Conservation (phyloP, 2,888 invertebrate species). For the Bruchidius siliquastri region DNA sequence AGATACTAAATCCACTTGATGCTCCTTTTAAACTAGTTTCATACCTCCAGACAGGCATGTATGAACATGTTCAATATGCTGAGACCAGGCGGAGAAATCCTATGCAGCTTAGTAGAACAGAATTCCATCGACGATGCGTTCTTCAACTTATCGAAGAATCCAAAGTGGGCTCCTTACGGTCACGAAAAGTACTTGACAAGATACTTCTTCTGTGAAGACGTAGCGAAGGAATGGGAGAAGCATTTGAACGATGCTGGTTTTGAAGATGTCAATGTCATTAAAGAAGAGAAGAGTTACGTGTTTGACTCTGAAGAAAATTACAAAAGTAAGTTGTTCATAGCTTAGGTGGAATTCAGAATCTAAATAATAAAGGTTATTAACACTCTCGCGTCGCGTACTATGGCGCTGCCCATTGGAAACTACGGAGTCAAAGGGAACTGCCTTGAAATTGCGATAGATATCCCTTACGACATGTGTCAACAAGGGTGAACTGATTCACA, state of each 20-base stretch:
- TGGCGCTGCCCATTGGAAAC: too few relatives aligned
- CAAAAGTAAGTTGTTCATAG: not conserved
- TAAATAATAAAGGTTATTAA: too few relatives aligned
- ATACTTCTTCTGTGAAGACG: constrained; percentile 5
- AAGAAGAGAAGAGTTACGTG: not conserved
- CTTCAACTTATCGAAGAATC: constrained; percentile 7
- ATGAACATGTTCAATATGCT: constrained; percentile 62
- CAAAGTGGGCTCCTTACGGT: constrained; percentile 14
- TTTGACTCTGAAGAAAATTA: not conserved
- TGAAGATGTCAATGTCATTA: not conserved
- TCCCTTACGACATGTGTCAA: too few relatives aligned
- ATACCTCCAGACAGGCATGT: constrained; percentile 54
- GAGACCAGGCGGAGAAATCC: constrained; percentile 62
- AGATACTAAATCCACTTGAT: too few relatives aligned
- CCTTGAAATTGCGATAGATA: too few relatives aligned
- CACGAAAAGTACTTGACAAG: constrained; percentile 12
- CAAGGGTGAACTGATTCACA: too few relatives aligned
- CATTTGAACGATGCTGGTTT: constrained; percentile 9
- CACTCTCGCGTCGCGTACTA: too few relatives aligned
- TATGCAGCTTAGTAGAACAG: constrained; percentile 54
- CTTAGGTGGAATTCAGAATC: too few relatives aligned
- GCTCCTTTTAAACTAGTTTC: too few relatives aligned
- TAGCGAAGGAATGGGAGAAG: constrained; percentile 6
- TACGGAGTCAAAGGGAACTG: too few relatives aligned
- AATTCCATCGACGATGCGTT: constrained; percentile 10